Conservation (phyloP, 2,888 invertebrate species). For the Chaetogeoica ovagalla region DNA sequence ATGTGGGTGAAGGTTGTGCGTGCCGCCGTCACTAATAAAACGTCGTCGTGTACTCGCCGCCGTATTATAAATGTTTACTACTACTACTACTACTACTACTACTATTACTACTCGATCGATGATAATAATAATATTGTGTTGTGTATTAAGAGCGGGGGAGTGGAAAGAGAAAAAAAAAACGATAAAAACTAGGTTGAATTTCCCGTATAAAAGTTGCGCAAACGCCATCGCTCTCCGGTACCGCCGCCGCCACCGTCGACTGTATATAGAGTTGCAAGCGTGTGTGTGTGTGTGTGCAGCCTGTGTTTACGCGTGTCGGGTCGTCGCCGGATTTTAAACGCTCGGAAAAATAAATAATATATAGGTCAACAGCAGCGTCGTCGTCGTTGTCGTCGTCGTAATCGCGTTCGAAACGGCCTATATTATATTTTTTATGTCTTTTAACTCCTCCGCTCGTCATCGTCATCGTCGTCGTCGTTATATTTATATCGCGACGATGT, state of each 20-base stretch:
- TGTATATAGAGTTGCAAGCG: background rate
- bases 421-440: background rate
- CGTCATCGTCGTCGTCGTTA: no score
- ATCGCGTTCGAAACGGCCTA: background rate
- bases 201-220: constrained; percentile 6
- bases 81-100: no score
- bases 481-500: background rate
- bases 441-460: no score
- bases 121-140: no score
- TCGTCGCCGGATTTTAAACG: constrained; percentile 6
- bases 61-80: background rate
- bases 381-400: background rate
- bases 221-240: background rate
- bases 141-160: no score
- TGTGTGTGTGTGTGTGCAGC: background rate
- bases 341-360: constrained; percentile 18
- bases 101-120: no score
- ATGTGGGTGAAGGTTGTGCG: constrained; percentile 42
- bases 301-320: constrained; percentile 22
- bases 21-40: background rate
- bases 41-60: background rate
- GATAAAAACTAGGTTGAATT: constrained; percentile 15
- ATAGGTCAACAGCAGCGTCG: background rate
- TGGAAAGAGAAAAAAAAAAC: background rate
- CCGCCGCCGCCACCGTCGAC: background rate